phyloP scores from a whole-genome alignment of 2,888 invertebrate genomes.

The Melolontha melolontha region DNA sequence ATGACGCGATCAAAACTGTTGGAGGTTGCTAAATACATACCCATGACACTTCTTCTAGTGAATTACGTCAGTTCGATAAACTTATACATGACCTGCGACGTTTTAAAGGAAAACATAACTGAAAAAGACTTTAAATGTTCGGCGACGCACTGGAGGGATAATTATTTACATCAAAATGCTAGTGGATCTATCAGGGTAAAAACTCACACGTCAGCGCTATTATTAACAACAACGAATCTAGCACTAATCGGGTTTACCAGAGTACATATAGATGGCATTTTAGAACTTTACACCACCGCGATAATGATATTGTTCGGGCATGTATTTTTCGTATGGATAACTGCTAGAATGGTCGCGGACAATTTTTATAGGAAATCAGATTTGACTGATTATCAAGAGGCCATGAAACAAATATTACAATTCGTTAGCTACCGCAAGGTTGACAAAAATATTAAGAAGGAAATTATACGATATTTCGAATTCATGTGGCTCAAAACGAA shows the following conservation, averaged over 20 bases:
- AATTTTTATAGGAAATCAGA: conserved; percentile 45
- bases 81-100: conserved; percentile 38
- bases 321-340: conserved; percentile 39
- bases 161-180: conserved; percentile 3
- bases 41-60: conserved; percentile 35
- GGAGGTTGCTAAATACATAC: conserved; percentile 42
- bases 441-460: conserved; percentile 48
- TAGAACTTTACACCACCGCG: conserved; percentile 20
- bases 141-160: conserved; percentile 23
- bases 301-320: conserved; percentile 27
- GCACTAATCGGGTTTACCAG: conserved; percentile 34
- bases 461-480: conserved; percentile 52
- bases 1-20: conserved; percentile 31
- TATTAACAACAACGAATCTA: conserved; percentile 22
- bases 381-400: conserved; percentile 49
- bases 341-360: conserved; percentile 40
- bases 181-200: background rate
- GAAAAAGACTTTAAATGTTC: conserved; percentile 17
- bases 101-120: background rate
- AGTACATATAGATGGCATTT: conserved; percentile 9
- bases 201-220: conserved; percentile 22
- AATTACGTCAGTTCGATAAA: conserved; percentile 36
- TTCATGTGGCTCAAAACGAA: conserved; percentile 49
- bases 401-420: conserved; percentile 49
- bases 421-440: conserved; percentile 50